A percentile compares a stretch with the other conserved stretches of the same genome.
These are phyloP conservation scores for Pimephales promelas DNA, from an alignment of 2,113 vertebrate genomes.

Conservation along the genomic window DNA sequence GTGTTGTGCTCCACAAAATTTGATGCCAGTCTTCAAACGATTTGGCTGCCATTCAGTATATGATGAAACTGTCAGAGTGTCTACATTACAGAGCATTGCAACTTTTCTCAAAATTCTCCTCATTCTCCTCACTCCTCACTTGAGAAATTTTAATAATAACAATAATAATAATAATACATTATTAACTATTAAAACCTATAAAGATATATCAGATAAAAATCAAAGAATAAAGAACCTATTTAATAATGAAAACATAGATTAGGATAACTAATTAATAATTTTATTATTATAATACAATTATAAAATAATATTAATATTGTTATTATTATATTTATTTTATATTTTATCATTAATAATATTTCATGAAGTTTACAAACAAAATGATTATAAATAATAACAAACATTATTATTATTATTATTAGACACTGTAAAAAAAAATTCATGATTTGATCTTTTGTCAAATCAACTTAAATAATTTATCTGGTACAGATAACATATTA, in stretches of 20 bases:
- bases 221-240: too few relatives aligned
- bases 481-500: too few relatives aligned
- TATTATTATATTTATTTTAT: background rate
- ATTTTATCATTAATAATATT: background rate
- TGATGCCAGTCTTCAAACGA: slow-evolving; percentile 33
- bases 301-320: background rate
- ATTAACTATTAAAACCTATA: background rate
- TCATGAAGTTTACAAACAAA: background rate
- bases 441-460: too few relatives aligned
- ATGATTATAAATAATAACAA: background rate
- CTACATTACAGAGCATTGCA: background rate
- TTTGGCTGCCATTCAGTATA: background rate
- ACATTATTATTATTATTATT: background rate
- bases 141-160: background rate
- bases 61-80: slow-evolving; percentile 19
- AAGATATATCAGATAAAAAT: background rate
- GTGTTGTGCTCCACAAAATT: background rate
- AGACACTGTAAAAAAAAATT: too few relatives aligned
- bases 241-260: too few relatives aligned
- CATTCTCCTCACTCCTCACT: background rate
- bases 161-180: background rate
- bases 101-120: background rate
- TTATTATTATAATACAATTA: background rate
- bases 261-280: too few relatives aligned
- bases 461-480: too few relatives aligned